Evolutionary conservation across 2,113 vertebrate species (phyloP), one percentile per base, ranked within the genome.

Genomic region (Callipepla californica): DNA sequence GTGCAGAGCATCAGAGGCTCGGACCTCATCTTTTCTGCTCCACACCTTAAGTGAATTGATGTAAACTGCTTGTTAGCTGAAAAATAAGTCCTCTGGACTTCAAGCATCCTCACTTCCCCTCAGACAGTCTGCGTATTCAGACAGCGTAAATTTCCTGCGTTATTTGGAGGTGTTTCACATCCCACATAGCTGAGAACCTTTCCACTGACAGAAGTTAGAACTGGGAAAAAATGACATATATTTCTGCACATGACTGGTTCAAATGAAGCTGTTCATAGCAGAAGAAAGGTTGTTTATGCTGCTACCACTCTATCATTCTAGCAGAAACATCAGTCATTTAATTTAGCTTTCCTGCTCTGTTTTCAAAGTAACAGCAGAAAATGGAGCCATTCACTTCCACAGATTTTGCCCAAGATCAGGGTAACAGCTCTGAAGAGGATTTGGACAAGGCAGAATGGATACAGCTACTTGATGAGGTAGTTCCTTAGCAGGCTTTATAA

Each of bases 51-150:
- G 26, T n/a, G 3, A 75, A 50, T 50, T 12, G 34, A 6, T 58
- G 30, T 82, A 73, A 87, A 82, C 18, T 23, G 32, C 32, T 80
- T 67, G 12, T 48, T 91, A 5, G 1, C 50, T 77, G 45, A 47
- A 74, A 70, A 96, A 74, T 67, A 85, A 93, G 83, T 50, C 42
- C 50, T 69, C 61, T 23, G 30, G 50, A 61, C 50, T 75, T 34
- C 30, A 77, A 84, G 25, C 62, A 86, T 68, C 57, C 17, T 80
- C 23, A 10, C 48, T 77, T 25, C 8, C 22, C 11, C 30, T 11
- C 16, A 47, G 48, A 90, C 13, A 32, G 28, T 26, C 51, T 83
- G 32, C 0, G 0, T 84, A 34, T 53, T 84, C 58, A 19, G 12
- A 47, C 38, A 80, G 58, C 23, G n/a, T 72, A 72, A 65, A 78